Evolutionary conservation across 2,888 invertebrate genomes (phyloP), one percentile per base, ranked within the genome.

Genomic region (Dioctria rufipes): DNA sequence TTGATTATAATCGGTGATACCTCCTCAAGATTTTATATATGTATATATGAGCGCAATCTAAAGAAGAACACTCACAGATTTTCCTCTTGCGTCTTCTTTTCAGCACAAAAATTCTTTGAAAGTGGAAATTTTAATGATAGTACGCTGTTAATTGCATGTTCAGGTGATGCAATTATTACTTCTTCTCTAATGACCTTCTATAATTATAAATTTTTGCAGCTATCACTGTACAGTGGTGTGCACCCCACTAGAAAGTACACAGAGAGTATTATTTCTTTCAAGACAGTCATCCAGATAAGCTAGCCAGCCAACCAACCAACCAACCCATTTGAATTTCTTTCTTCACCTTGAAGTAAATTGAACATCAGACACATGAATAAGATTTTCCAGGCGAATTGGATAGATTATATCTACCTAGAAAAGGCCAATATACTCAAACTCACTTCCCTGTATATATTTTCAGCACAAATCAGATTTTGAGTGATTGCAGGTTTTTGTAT

Each of bases 101-200:
- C 58, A 75, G 13, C 69, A 46, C 25, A 40, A 39, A 69, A 37
- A 63, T 42, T 77, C 49, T 39, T 77, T 46, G 37, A 46, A 61
- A 77, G 63, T 77, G 77, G 75, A 54, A 75, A 81, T 67, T 81
- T 80, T 81, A 80, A 81, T 80, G 81, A 81, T 80, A 71, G 73
- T 54, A 25, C 75, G 58, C 25, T 69, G 75, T 80, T 80, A 81
- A 81, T 81, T 81, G 78, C 81, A 81, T 71, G 77, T 60, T 69
- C 73, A 80, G 77, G 77, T 80, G 80, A 81, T 80, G 81, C 80
- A 80, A 81, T 81, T 81, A 81, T 81, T 81, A 80, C 80, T 80
- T 81, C 80, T 69, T 63, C 61, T 77, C 80, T 80, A 81, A 81
- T 81, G 81, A 81, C 80, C 77, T 75, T 69, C 67, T 81, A 80